Base-by-base conservation (phyloP, 2,113 vertebrate genomes). In the Anthoscopus minutus region DNA sequence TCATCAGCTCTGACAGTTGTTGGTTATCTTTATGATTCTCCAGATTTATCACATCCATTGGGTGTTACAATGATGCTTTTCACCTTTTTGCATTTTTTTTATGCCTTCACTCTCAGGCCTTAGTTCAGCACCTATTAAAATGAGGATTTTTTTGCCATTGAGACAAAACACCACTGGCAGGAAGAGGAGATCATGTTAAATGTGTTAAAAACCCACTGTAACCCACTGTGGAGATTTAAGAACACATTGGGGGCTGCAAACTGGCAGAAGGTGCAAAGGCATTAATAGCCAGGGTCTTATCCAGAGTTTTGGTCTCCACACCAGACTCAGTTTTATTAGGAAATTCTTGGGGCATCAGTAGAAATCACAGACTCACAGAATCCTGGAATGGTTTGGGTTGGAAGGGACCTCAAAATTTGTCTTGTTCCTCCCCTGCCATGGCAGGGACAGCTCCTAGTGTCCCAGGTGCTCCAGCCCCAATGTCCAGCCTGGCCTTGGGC, bases 211-310 rank as follows among this genome's bases (percentile, higher is more conserved):
- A 54, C 15, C 33, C 30, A 15, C 5, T 1, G 1, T 10, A 45
- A 9, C 42, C n/a, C n/a, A 6, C 15, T 25, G 37, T 65, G 38
- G 20, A 35, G 20, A 24, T 15, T 45, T 18, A 27, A n/a, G 70
- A 65, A 16, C 17, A 10, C 31, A 3, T 9, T 57, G 1, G 1
- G 67, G 80, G 31, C 15, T 91, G 33, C 40, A 51, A 10, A 38
- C 10, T 38, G 51, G 16, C 35, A 47, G 56, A 14, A 42, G 3
- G n/a, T 38, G 16, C 58, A 33, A 25, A 35, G 35, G 4, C 50
- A 77, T 0, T 9, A 11, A 7, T 0, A 14, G 37, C 5, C 54
- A 37, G 33, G 10, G 48, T 67, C 4, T 48, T n/a, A 38, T 1
- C 22, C 2, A 1, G 60, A 78, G 54, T 7, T 50, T 22, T 3